These are phyloP conservation scores for Seison nebaliae DNA, from an alignment of 1,140 invertebrate species.

Conservation along the genomic window DNA sequence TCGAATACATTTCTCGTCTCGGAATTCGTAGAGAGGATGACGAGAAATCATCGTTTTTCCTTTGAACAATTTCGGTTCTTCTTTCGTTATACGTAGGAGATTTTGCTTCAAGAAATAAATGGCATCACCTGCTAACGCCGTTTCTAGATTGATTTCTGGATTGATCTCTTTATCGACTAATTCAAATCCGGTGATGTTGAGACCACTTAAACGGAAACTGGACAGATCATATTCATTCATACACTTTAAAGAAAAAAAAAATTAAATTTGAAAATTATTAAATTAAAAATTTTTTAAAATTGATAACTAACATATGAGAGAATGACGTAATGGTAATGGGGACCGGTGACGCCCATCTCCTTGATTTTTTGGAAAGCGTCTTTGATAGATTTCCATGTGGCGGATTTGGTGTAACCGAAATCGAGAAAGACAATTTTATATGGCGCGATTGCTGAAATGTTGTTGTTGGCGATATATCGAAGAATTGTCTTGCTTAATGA, in stretches of 20 bases:
- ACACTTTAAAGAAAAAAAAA: not conserved
- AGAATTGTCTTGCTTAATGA: too few relatives aligned
- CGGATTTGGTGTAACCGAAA: too few relatives aligned
- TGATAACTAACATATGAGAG: not conserved
- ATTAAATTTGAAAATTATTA: constrained; percentile 4
- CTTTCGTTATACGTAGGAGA: not conserved
- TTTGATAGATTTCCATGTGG: too few relatives aligned
- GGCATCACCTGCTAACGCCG: constrained; percentile 2
- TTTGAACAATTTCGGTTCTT: too few relatives aligned
- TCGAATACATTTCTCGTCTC: constrained; percentile 1
- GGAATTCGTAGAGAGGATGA: not conserved
- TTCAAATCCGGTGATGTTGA: constrained; percentile 10
- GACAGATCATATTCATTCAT: constrained; percentile 1
- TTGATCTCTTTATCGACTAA: constrained; percentile 8
- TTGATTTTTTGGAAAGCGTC: too few relatives aligned
- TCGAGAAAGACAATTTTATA: too few relatives aligned
- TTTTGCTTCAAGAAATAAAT: not conserved
- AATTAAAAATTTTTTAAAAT: not conserved
- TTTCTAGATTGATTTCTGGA: constrained; percentile 3
- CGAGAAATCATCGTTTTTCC: too few relatives aligned
- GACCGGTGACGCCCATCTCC: not conserved
- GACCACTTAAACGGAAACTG: constrained; percentile 2
- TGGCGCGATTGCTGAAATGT: too few relatives aligned
- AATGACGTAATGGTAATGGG: not conserved
- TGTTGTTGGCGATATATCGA: too few relatives aligned